Base-by-base conservation (phyloP, 2,113 vertebrate genomes). In the Silurus meridionalis region DNA sequence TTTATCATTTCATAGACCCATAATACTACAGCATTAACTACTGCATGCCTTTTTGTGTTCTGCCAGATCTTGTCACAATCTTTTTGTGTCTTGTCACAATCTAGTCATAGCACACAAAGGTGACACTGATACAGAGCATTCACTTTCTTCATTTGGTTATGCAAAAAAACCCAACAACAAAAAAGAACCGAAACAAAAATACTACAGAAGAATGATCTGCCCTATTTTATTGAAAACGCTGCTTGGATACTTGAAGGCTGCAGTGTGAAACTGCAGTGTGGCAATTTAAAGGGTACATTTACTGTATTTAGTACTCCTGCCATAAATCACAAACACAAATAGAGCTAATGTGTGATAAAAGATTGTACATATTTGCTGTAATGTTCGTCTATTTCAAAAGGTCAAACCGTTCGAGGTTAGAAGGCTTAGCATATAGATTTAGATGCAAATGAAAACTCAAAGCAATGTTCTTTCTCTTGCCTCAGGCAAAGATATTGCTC, bases 381-480 rank as follows among this genome's bases (percentile, higher is more conserved):
- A 7, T 82, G 71, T 82, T 23, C 67, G 11, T 28, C 60, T 60
- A 23, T 11, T 82, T 63, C 15, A 83, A 78, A 85, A 85, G 63
- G 63, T 88, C 72, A 69, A 46, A 28, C 50, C 8, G 25, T 50
- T 28, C 77, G 46, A 78, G n/a, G n/a, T 55, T 88, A 57, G 63
- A 46, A 83, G 58, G 57, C 67, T 80, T 86, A 15, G 50, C 21
- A 48, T 83, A 61, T 83, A 37, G 69, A 82, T 61, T 72, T 71
- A 78, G 48, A 88, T 83, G 64, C 77, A 80, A 86, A 86, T 79
- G 8, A 72, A 37, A 64, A 19, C 17, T 72, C 63, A 21, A 75
- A 75, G 57, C 46, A 61, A 75, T 79, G 83, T 79, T 66, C 74
- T 37, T 64, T 77, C 50, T 55, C 58, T 9, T 64, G 48, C 58